Conservation (phyloP, 2,113 vertebrate genomes). For the Leptobrachium leishanense region DNA sequence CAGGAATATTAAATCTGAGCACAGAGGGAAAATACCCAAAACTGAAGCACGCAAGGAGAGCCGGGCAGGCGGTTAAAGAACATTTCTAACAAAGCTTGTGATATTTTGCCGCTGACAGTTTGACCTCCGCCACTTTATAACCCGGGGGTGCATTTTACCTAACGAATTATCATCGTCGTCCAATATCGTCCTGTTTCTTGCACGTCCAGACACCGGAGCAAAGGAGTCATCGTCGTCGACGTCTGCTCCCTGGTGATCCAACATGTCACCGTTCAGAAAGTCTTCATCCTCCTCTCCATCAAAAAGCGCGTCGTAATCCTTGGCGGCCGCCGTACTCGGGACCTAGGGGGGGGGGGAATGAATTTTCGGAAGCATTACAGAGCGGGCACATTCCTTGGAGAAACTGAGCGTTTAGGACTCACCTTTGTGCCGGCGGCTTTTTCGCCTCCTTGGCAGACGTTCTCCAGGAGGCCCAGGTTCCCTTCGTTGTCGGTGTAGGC, state of each 20-base stretch:
- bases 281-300: constrained; percentile 76
- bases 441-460: constrained; percentile 55
- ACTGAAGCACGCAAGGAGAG: too few relatives aligned
- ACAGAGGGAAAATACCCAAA: too few relatives aligned
- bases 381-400: too few relatives aligned
- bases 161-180: constrained; percentile 88
- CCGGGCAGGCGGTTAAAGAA: too few relatives aligned
- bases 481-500: constrained; percentile 91
- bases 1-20: too few relatives aligned
- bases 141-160: constrained; percentile 63
- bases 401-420: not conserved
- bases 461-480: constrained; percentile 85
- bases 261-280: constrained; percentile 70
- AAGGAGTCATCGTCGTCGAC: constrained; percentile 63
- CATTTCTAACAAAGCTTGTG: too few relatives aligned
- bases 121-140: too few relatives aligned
- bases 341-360: constrained; percentile 50
- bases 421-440: constrained; percentile 67
- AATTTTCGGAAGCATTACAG: not conserved
- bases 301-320: constrained; percentile 83
- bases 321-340: constrained; percentile 52
- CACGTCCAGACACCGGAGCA: constrained; percentile 64
- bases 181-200: constrained; percentile 70
- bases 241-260: constrained; percentile 58
- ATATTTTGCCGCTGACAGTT: too few relatives aligned